Base-by-base conservation (phyloP, 2,888 invertebrate species). In the Aspidiotus destructor region DNA sequence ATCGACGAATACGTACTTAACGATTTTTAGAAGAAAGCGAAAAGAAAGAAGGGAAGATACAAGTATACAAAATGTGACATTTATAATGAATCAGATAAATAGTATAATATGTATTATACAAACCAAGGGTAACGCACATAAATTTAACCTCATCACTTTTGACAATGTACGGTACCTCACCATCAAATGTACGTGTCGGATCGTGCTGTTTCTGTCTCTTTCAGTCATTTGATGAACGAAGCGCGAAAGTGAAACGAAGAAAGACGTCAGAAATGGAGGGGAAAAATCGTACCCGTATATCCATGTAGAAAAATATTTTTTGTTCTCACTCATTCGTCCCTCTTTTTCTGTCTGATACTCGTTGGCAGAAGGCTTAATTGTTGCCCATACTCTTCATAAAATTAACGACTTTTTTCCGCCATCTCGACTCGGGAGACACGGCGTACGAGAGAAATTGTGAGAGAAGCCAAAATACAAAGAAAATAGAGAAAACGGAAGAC, bases 71-170 rank as follows among this genome's bases (percentile, higher is more conserved):
- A 58, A 58, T 58, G 28, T 58, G 13, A 61, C 61, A 41, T 61
- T 41, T 41, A 28, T 28, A 65, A 16, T 28, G 16, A 65, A 57
- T 57, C 61, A 41, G 44, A 65, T 58, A 58, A 58, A 55, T 42
- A 65, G 40, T 60, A 60, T 48, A 48, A 28, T 28, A 28, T 28
- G 28, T 28, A 28, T 28, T 41, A 44, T 42, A 15, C 17, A 16
- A 48, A 58, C 17, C 41, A 41, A 16, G 54, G 54, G 40, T 17
- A 17, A n/a, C 63, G 48, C 44, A 15, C 54, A 53, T 64, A 58
- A 65, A 48, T 65, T 57, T 65, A 55, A 67, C 58, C 67, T 67
- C 67, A 60, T 64, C 64, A 64, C 15, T 41, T 67, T 67, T 67
- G 67, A 67, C 67, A 67, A 67, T 28, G 28, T 28, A 28, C 28